Evolutionary conservation across 2,888 invertebrate genomes (phyloP).

Genomic region (Seladonia tumulorum): DNA sequence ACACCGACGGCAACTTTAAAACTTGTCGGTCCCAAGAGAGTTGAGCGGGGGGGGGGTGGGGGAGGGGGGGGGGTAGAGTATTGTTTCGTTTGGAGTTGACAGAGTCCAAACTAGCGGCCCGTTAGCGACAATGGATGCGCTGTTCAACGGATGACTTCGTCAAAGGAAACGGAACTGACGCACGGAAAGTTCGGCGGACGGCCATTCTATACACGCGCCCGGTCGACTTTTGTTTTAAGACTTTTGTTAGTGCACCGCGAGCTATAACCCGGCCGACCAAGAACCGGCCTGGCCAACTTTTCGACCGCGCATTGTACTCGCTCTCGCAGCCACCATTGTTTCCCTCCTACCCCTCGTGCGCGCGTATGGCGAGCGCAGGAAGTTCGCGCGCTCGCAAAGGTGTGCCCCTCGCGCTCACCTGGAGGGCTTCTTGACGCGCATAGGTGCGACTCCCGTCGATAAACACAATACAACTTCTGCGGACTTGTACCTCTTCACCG

Average conservation of each 20-base stretch:
- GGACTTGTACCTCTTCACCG: background rate
- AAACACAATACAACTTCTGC: background rate
- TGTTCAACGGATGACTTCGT: constrained; percentile 76
- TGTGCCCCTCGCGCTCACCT: constrained; percentile 45
- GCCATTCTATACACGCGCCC: constrained; percentile 51
- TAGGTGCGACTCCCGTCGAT: constrained; percentile 36
- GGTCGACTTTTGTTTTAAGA: constrained; percentile 72
- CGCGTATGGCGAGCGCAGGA: constrained; percentile 53
- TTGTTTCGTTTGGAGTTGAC: constrained; percentile 52
- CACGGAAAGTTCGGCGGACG: constrained; percentile 67
- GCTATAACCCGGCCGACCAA: constrained; percentile 42
- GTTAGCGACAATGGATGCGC: constrained; percentile 62
- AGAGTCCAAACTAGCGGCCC: constrained; percentile 47
- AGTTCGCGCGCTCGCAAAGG: constrained; percentile 23
- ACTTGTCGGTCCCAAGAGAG: background rate
- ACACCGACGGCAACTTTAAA: constrained; percentile 24
- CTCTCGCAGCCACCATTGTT: constrained; percentile 63
- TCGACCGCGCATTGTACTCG: constrained; percentile 57
- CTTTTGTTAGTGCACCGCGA: constrained; percentile 66
- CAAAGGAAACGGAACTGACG: constrained; percentile 72
- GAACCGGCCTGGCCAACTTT: constrained; percentile 61
- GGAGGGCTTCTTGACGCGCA: constrained; percentile 42
- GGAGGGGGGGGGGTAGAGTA: constrained; percentile 22
- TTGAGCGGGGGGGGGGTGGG: background rate
- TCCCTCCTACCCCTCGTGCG: background rate